phyloP scores from a whole-genome alignment of 1,140 invertebrate genomes.

The Nymphalis io region DNA sequence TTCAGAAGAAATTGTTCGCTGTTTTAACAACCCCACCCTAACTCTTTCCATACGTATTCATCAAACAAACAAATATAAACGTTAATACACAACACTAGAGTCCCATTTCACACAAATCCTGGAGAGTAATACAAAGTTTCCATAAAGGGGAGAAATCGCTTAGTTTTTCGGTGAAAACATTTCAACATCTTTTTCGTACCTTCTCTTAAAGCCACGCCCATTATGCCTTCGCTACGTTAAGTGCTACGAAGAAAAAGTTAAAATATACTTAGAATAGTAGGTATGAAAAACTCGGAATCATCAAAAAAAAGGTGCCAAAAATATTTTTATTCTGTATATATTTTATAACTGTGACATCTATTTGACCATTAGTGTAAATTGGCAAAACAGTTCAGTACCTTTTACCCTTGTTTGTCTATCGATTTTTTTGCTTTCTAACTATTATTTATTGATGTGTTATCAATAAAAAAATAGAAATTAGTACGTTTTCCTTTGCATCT shows the following conservation, averaged over 20 bases:
- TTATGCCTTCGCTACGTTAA: conserved; percentile 21
- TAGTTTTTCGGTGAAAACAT: conserved; percentile 41
- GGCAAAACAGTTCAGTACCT: too few relatives aligned
- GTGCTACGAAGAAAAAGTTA: neutral
- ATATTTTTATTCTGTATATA: too few relatives aligned
- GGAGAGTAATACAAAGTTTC: conserved; percentile 34
- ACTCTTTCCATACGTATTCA: conserved; percentile 43
- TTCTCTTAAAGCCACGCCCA: conserved; percentile 31
- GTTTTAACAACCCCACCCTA: conserved; percentile 43
- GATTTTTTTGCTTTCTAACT: too few relatives aligned
- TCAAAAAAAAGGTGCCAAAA: too few relatives aligned
- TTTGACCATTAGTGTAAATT: too few relatives aligned
- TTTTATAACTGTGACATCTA: too few relatives aligned
- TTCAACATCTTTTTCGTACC: conserved; percentile 32
- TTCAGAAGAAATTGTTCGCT: conserved; percentile 7
- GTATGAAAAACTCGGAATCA: neutral
- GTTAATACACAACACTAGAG: conserved; percentile 42
- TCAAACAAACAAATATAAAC: conserved; percentile 42
- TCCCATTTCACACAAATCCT: conserved; percentile 40
- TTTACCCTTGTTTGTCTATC: too few relatives aligned
- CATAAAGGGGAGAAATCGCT: conserved; percentile 39
- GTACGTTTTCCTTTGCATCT: too few relatives aligned
- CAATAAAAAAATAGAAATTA: too few relatives aligned
- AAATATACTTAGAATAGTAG: neutral
- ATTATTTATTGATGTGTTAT: too few relatives aligned